These are phyloP conservation scores for Manduca sexta DNA, from an alignment of 1,140 invertebrate species.

Conservation along the genomic window DNA sequence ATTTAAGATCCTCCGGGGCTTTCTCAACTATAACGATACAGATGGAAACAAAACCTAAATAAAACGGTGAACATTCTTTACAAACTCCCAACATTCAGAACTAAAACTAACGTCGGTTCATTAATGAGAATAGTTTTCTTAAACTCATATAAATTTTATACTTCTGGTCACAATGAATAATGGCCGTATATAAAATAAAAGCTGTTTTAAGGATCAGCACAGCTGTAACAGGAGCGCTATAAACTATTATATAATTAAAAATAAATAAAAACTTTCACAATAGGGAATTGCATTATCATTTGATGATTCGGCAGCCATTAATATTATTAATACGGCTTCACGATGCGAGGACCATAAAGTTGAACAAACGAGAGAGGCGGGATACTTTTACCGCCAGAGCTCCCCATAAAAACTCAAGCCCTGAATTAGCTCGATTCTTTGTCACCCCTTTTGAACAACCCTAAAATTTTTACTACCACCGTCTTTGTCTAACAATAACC, in stretches of 20 bases:
- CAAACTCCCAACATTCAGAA: no score
- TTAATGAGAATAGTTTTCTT: no score
- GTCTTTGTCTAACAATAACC: conserved; percentile 73
- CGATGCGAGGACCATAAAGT: conserved; percentile 64
- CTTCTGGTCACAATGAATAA: no score
- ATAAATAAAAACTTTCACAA: conserved; percentile 45
- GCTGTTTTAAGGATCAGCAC: background rate
- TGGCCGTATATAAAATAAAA: conserved; percentile 9
- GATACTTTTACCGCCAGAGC: conserved; percentile 67
- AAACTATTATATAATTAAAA: conserved; percentile 40
- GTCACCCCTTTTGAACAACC: conserved; percentile 72
- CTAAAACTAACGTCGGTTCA: no score
- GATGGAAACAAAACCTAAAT: no score
- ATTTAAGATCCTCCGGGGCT: no score
- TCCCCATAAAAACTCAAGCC: conserved; percentile 69
- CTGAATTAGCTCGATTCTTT: conserved; percentile 72
- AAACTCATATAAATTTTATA: no score
- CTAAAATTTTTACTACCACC: conserved; percentile 70
- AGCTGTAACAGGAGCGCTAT: background rate
- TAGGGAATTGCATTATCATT: conserved; percentile 42
- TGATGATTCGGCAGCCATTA: conserved; percentile 59
- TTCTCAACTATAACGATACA: no score
- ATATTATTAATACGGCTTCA: conserved; percentile 67
- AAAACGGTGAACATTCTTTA: no score
- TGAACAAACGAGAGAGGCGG: conserved; percentile 71